Base-by-base conservation (phyloP, 2,113 vertebrate genomes). In the Gila orcuttii region DNA sequence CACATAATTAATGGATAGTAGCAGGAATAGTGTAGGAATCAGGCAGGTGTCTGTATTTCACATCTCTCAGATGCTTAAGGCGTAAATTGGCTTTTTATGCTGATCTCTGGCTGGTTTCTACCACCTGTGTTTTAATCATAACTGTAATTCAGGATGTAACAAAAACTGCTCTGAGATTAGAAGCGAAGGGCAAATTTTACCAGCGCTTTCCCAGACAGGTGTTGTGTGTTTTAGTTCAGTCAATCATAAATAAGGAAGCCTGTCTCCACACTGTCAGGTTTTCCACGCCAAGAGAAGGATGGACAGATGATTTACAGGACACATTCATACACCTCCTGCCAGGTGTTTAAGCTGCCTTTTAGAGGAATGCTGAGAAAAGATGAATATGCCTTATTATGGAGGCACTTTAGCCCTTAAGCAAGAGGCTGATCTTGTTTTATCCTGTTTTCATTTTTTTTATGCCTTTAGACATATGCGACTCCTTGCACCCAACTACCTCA, bases 161-260 rank as follows among this genome's bases (percentile, higher is more conserved):
- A 47, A 69, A 82, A 69, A 50, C 60, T 69, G 47, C 33, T 71
- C 47, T 17, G 19, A 71, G 81, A 83, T 83, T 39, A 83, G 81
- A 47, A n/a, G 64, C 50, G 31, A 57, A 84, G 50, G 60, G 68
- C n/a, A 31, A 25, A 21, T 36, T 50, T 42, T 69, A 76, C 77
- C 52, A 66, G 64, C 33, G 62, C 36, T 87, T 50, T 74, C 76
- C 55, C 47, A 68, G 68, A 87, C 87, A 82, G 86, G 78, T 86
- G 83, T 84, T 77, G 33, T 33, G 39, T 36, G 75, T 31, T 57
- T 73, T 60, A 86, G 75, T 66, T 50, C 69, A 84, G 60, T 82
- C 80, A 75, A 50, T 79, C 80, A 79, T 91, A 91, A 87, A 90
- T 90, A 86, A 84, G n/a, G 31, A n/a, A 17, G 57, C n/a, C 79